Evolutionary conservation across 2,113 vertebrate species (phyloP).

Genomic region (Microtus ochrogaster): DNA sequence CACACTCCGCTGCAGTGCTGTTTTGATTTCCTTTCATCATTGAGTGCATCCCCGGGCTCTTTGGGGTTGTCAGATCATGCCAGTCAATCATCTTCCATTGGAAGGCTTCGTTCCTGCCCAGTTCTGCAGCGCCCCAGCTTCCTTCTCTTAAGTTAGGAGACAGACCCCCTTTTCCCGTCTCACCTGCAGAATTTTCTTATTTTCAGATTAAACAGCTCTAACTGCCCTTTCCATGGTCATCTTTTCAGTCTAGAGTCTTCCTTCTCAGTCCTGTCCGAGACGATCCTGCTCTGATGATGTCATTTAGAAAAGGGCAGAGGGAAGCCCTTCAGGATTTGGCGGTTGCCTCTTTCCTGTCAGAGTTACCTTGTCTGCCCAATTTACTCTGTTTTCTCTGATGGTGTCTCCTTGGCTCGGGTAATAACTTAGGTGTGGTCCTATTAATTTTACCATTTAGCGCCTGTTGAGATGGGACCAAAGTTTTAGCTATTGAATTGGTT

Average conservation of each 20-base stretch:
- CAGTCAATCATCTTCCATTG: neutral
- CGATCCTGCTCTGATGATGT: neutral
- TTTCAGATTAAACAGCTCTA: neutral
- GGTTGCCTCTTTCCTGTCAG: slow-evolving; percentile 4
- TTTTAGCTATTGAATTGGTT: slow-evolving; percentile 48
- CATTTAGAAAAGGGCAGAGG: slow-evolving; percentile 1
- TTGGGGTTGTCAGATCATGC: neutral
- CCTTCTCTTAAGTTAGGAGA: neutral
- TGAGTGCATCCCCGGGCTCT: neutral
- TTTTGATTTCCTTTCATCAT: neutral
- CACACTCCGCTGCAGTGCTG: neutral
- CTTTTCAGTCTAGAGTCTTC: slow-evolving; percentile 40
- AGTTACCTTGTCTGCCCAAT: slow-evolving; percentile 27
- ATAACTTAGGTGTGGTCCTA: neutral
- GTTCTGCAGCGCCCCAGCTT: neutral
- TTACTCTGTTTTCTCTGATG: slow-evolving; percentile 16
- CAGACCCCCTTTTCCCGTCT: neutral
- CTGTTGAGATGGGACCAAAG: slow-evolving; percentile 17
- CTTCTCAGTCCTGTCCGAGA: slow-evolving; percentile 42
- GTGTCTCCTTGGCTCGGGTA: neutral
- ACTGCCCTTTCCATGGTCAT: slow-evolving; percentile 27
- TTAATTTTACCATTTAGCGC: slow-evolving; percentile 32
- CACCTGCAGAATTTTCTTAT: neutral
- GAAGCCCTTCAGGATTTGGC: neutral
- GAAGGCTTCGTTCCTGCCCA: neutral